Evolutionary conservation across 2,797 vertebrate genomes (phyloP).

Genomic region (Liasis olivaceus): DNA sequence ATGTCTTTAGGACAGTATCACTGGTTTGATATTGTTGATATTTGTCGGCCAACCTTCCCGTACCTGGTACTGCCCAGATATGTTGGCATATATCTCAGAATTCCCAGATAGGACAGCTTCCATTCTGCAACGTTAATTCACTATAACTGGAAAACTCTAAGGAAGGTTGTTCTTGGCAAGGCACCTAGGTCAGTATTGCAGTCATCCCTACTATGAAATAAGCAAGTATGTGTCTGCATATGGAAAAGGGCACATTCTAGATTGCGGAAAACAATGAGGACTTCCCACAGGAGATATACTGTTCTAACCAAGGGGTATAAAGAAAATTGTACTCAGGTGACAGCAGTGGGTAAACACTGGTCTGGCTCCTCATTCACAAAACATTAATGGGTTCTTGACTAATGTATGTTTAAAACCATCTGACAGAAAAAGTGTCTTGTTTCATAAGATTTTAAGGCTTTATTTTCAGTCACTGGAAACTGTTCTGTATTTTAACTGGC

Average conservation of each 20-base stretch:
- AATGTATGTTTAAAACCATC: constrained; percentile 44
- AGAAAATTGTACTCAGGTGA: neutral
- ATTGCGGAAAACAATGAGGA: neutral
- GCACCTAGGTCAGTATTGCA: neutral
- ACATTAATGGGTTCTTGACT: constrained; percentile 4
- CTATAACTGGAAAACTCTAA: neutral
- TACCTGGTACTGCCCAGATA: neutral
- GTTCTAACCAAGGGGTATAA: neutral
- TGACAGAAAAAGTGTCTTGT: constrained; percentile 47
- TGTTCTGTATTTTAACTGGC: constrained; percentile 37
- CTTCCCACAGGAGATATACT: neutral
- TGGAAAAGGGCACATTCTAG: neutral
- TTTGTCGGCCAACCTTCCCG: neutral
- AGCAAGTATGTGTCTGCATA: neutral
- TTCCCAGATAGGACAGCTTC: neutral
- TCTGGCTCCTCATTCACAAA: constrained; percentile 20
- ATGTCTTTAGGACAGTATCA: neutral
- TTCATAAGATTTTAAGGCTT: constrained; percentile 32
- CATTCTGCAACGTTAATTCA: neutral
- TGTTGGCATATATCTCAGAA: neutral
- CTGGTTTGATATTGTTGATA: neutral
- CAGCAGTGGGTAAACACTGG: neutral
- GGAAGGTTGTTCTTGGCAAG: neutral
- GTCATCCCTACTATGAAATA: neutral
- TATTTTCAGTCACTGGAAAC: constrained; percentile 54